These are phyloP conservation scores for Pithys albifrons DNA, from an alignment of 2,113 vertebrate genomes.

Conservation along the genomic window DNA sequence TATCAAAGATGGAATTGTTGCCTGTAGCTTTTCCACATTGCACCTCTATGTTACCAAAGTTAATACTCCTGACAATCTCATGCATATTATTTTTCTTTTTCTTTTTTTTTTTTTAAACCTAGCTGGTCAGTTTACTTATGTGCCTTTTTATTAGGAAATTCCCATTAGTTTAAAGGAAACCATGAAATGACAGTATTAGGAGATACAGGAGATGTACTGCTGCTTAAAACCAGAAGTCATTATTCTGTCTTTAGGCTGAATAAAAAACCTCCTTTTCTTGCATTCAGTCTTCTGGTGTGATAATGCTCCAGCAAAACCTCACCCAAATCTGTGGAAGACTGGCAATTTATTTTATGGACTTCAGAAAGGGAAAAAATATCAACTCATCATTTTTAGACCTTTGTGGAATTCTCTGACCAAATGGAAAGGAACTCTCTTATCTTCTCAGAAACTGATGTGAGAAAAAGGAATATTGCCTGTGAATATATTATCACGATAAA, in stretches of 20 bases:
- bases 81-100: neutral
- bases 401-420: slow-evolving; percentile 15
- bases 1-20: neutral
- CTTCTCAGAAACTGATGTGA: neutral
- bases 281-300: neutral
- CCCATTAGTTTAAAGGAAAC: neutral
- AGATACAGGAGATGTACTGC: neutral
- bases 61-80: neutral
- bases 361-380: neutral
- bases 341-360: neutral
- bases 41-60: neutral
- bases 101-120: neutral
- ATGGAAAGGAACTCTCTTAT: slow-evolving; percentile 27
- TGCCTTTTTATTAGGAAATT: slow-evolving; percentile 2
- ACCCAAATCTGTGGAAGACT: neutral
- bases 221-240: neutral
- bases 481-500: slow-evolving; percentile 29
- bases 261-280: neutral
- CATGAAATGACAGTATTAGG: neutral
- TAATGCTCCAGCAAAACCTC: neutral
- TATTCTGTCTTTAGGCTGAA: neutral
- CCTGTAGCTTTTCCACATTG: slow-evolving; percentile 1
- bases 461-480: neutral
- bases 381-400: neutral
- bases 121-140: neutral